phyloP scores from a whole-genome alignment of 1,140 invertebrate species.

The Trachelipus rathkii region DNA sequence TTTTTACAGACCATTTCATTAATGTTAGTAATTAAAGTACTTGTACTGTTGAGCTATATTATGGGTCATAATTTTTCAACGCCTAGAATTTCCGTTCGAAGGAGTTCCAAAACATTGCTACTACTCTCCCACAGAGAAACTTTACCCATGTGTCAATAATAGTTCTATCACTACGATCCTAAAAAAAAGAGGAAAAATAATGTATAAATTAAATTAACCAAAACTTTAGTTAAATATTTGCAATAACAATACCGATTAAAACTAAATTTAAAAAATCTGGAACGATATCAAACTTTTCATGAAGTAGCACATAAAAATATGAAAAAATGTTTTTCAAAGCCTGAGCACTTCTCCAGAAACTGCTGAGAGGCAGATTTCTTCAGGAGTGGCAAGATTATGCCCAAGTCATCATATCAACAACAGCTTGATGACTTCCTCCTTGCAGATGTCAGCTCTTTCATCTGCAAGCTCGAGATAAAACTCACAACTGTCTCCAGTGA shows the following conservation, averaged over 20 bases:
- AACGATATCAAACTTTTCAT: too few relatives aligned
- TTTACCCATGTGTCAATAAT: constrained; percentile 98
- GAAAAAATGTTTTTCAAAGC: constrained; percentile 1
- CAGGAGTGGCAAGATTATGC: constrained; percentile 94
- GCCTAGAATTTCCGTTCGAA: constrained; percentile 89
- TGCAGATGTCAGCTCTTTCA: constrained; percentile 88
- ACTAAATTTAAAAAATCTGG: too few relatives aligned
- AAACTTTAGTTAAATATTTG: too few relatives aligned
- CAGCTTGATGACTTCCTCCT: constrained; percentile 87
- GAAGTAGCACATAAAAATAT: too few relatives aligned
- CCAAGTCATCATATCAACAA: constrained; percentile 87
- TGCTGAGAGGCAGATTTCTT: constrained; percentile 72
- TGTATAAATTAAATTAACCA: too few relatives aligned
- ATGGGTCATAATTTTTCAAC: constrained; percentile 93
- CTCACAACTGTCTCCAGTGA: constrained; percentile 91
- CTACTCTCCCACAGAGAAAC: constrained; percentile 99
- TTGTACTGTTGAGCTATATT: constrained; percentile 88
- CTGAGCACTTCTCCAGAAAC: constrained; percentile 45
- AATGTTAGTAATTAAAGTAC: constrained; percentile 31
- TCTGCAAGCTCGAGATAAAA: constrained; percentile 92
- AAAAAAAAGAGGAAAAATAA: constrained; percentile 58
- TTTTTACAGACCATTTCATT: constrained; percentile 12
- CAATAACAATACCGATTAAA: too few relatives aligned
- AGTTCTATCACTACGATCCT: constrained; percentile 83
- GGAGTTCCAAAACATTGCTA: constrained; percentile 94